A percentile compares a stretch with the other conserved stretches of the same genome.
phyloP scores from a whole-genome alignment of 2,113 vertebrate species.

The Xiphophorus hellerii region DNA sequence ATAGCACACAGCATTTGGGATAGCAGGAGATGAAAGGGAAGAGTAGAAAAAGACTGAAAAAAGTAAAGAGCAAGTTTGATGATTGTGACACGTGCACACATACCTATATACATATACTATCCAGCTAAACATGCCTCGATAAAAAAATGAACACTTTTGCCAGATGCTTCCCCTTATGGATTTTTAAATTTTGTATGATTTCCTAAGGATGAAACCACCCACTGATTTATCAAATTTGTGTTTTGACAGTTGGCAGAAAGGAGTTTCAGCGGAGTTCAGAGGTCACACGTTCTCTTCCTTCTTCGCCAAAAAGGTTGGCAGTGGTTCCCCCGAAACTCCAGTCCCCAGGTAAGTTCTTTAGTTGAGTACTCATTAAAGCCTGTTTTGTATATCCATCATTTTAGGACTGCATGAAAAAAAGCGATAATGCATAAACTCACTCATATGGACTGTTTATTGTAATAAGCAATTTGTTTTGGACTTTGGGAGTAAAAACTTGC shows the following conservation, averaged over 20 bases:
- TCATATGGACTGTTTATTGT: too few relatives aligned
- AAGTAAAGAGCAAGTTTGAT: constrained; percentile 22
- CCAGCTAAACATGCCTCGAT: background rate
- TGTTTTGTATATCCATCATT: too few relatives aligned
- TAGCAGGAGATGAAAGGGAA: constrained; percentile 52
- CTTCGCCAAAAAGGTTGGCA: constrained; percentile 88
- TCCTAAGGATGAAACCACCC: background rate
- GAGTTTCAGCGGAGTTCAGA: constrained; percentile 89
- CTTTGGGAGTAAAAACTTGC: too few relatives aligned
- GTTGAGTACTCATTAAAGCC: background rate
- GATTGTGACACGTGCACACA: background rate
- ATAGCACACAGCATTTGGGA: constrained; percentile 38
- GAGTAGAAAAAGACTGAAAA: constrained; percentile 29
- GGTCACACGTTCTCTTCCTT: constrained; percentile 80
- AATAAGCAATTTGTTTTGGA: too few relatives aligned
- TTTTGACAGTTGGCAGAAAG: constrained; percentile 84
- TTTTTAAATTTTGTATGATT: background rate
- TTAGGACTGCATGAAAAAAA: background rate
- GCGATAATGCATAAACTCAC: too few relatives aligned
- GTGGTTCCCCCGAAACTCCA: constrained; percentile 85
- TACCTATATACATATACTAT: too few relatives aligned
- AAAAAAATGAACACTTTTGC: background rate
- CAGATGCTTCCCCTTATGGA: background rate
- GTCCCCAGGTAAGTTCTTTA: constrained; percentile 84
- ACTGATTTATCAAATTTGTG: constrained; percentile 8